Evolutionary conservation across 2,888 invertebrate species (phyloP), one percentile per base, ranked within the genome.

Genomic region (Neoitamus cyanurus): DNA sequence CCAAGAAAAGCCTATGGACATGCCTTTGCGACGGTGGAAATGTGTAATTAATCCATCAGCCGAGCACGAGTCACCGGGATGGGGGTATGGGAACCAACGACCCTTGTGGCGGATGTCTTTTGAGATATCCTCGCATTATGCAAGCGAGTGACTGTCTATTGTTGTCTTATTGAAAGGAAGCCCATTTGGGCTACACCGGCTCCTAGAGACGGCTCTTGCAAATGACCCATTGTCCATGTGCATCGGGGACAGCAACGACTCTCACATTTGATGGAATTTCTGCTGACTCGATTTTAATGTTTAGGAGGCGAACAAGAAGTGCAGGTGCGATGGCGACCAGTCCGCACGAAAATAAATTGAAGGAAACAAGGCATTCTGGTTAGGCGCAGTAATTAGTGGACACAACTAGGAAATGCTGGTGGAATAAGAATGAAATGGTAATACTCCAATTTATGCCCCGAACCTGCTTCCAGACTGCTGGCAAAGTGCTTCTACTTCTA

Each of bases 1-100:
- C 58, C 36, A 69, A 82, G 37, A 36, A 37, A 48, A 69, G 68
- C 82, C 82, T 82, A 82, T 69, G 69, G 82, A 82, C 82, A 82
- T 82, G 68, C 36, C 69, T 82, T 82, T 82, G 69, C 69, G 37
- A 69, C 69, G 37, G 36, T 3, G 15, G 15, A 68, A 37, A 46
- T 69, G 5, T 15, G 36, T 69, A 69, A 82, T 82, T 82, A 82
- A 82, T 82, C 82, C 82, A 82, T 82, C 82, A 68, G 37, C 7
- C 42, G 80, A 31, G 34, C 31, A 68, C 20, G 34, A n/a, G 15
- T 37, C 37, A 28, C 30, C 28, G n/a, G 9, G 37, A 82, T 82
- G 25, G 37, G 82, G 82, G 82, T 69, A 31, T 37, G 69, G 28
- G 82, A 82, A 69, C 36, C 69, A 28, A 31, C 58, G 78, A 80